A percentile compares a stretch with the other conserved stretches of the same genome.
These are phyloP conservation scores for Metellina segmentata DNA, from an alignment of 2,888 invertebrate species.

Conservation along the genomic window DNA sequence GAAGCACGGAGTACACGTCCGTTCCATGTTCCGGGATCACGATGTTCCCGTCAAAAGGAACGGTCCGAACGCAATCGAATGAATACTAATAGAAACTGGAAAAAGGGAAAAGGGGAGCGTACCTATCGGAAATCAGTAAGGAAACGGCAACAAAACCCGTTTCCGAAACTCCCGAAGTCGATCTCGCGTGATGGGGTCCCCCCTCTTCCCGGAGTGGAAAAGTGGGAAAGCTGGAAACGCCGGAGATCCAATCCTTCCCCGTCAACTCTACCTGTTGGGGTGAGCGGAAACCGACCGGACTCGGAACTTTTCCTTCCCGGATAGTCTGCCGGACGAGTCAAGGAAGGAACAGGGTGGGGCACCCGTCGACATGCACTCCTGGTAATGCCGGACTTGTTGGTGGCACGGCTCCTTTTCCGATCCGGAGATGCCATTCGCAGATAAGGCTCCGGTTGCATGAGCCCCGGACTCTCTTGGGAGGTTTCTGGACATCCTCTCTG, in stretches of 20 bases:
- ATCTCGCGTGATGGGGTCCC: slow-evolving; percentile 45
- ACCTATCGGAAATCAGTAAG: slow-evolving; percentile 5
- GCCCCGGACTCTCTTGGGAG: neutral
- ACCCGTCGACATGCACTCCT: slow-evolving; percentile 8
- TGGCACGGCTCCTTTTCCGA: slow-evolving; percentile 67
- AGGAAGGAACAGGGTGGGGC: slow-evolving; percentile 71
- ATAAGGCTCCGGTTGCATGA: slow-evolving; percentile 45
- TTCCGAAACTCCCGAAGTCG: neutral
- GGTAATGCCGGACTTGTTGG: neutral
- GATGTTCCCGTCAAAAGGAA: neutral
- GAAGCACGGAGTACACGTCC: no score
- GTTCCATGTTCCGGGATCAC: no score
- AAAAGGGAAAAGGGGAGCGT: neutral
- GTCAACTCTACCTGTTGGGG: slow-evolving; percentile 31
- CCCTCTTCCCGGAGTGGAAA: slow-evolving; percentile 11
- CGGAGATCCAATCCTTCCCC: slow-evolving; percentile 26
- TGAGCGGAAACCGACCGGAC: slow-evolving; percentile 71
- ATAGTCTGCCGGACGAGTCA: slow-evolving; percentile 44
- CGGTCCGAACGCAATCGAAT: neutral
- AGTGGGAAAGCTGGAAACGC: slow-evolving; percentile 41
- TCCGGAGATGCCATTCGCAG: slow-evolving; percentile 69
- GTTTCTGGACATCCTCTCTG: neutral
- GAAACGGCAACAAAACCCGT: slow-evolving; percentile 19
- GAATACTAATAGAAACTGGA: slow-evolving; percentile 9
- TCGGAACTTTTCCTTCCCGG: slow-evolving; percentile 69